A percentile compares a stretch with the other conserved stretches of the same genome.
phyloP scores from a whole-genome alignment of 2,113 vertebrate genomes.

The Excalfactoria chinensis region DNA sequence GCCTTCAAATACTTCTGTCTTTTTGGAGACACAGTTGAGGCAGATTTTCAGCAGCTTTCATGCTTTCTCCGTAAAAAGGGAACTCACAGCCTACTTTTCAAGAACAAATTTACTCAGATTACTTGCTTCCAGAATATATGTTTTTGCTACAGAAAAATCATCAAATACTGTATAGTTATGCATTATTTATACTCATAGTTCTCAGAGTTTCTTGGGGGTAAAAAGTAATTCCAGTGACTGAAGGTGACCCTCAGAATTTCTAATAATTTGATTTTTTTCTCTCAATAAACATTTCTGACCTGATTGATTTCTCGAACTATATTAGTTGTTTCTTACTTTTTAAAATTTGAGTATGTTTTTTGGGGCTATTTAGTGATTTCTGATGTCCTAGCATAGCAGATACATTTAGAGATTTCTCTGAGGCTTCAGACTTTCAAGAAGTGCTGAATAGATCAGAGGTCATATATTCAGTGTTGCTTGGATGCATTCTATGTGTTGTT shows the following conservation, averaged over 20 bases:
- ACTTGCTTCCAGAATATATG: background rate
- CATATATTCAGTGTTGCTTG: background rate
- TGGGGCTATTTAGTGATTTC: background rate
- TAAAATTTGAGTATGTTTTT: background rate
- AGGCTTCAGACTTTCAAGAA: background rate
- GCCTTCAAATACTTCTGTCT: background rate
- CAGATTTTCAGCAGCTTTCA: background rate
- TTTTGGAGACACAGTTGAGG: background rate
- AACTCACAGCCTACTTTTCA: background rate
- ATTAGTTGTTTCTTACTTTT: background rate
- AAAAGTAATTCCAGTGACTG: background rate
- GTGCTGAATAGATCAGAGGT: background rate
- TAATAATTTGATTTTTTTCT: background rate
- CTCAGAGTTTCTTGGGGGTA: background rate
- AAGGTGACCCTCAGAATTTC: background rate
- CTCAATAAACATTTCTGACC: background rate
- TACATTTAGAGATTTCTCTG: background rate
- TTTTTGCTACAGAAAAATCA: background rate
- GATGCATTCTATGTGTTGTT: background rate
- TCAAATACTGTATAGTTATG: background rate
- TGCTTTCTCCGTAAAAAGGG: background rate
- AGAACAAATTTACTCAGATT: background rate
- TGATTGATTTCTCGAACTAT: background rate
- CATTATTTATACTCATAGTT: background rate
- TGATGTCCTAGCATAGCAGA: accelerated